A percentile compares a stretch with the other conserved stretches of the same genome.
Conservation (phyloP, 2,888 invertebrate genomes). For the Balanococcus diminutus region DNA sequence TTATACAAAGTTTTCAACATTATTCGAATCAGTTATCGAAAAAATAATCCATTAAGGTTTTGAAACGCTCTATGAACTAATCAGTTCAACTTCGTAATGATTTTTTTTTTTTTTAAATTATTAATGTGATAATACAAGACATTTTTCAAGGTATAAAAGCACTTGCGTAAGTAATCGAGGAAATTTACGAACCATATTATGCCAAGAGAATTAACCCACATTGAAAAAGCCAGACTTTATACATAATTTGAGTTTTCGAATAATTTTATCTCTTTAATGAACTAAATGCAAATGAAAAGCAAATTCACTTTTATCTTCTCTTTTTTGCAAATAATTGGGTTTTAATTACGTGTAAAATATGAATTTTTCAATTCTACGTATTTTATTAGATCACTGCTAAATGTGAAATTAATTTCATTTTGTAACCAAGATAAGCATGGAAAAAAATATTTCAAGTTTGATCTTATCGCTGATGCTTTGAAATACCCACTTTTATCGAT, state of each 20-base stretch:
- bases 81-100: not conserved
- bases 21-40: not conserved
- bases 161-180: not conserved
- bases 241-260: not conserved
- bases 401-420: not conserved
- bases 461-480: not conserved
- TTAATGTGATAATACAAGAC: not conserved
- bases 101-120: not conserved
- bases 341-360: not conserved
- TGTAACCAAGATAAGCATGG: not conserved
- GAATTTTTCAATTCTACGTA: not conserved
- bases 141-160: not conserved
- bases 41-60: not conserved
- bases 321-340: not conserved
- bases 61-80: not conserved
- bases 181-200: not conserved
- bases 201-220: not conserved
- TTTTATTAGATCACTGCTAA: not conserved
- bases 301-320: not conserved
- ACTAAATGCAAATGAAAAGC: not conserved
- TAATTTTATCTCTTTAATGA: not conserved
- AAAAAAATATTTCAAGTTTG: not conserved
- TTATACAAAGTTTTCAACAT: not conserved
- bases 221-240: not conserved
- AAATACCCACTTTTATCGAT: too few species aligned